Base-by-base conservation (phyloP, 2,888 invertebrate species). In the Leucoma salicis region DNA sequence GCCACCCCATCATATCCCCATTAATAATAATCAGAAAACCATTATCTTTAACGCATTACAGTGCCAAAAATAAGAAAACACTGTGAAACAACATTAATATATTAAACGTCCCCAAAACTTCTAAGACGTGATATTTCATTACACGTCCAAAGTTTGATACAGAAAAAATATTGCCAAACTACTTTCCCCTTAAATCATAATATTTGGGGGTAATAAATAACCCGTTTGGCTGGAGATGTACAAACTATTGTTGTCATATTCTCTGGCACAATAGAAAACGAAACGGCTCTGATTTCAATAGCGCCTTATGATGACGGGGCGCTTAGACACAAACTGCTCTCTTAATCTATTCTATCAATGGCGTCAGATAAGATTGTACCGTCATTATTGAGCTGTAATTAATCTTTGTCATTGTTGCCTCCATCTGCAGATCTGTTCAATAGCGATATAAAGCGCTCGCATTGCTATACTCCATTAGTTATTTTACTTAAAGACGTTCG, bases 301-400 rank as follows among this genome's bases (percentile, higher is more conserved):
- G 55, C 54, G 50, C 43, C 36, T 60, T 66, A 49, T 52, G 67
- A 71, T 71, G 71, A 74, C 66, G 57, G 36, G 51, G 58, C 66
- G 59, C 53, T 70, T 62, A 63, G 57, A 57, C 53, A 53, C 66
- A 66, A 67, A 67, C 62, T 62, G 63, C 54, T 62, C 67, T 67
- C 66, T 68, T 74, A 70, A 73, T 74, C 70, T 72, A 68, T 66
- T 65, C 70, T 62, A 74, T 79, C 74, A 71, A 72, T 74, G 66
- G 67, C 69, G 66, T 63, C 66, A 70, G 74, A 78, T 78, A 78
- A 75, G 71, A 74, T 74, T 74, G 78, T 78, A 63, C 67, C 66
- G 67, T 75, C 78, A 73, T 79, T 78, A 82, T 78, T 78, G 74
- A 71, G 64, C 63, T 63, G 73, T 82, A 82, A 83, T 83, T 84